Percentiles rank a stretch among this genome's conserved stretches.
These are phyloP conservation scores for Drosophila yooni DNA, from an alignment of 2,888 invertebrate genomes.

Conservation along the genomic window DNA sequence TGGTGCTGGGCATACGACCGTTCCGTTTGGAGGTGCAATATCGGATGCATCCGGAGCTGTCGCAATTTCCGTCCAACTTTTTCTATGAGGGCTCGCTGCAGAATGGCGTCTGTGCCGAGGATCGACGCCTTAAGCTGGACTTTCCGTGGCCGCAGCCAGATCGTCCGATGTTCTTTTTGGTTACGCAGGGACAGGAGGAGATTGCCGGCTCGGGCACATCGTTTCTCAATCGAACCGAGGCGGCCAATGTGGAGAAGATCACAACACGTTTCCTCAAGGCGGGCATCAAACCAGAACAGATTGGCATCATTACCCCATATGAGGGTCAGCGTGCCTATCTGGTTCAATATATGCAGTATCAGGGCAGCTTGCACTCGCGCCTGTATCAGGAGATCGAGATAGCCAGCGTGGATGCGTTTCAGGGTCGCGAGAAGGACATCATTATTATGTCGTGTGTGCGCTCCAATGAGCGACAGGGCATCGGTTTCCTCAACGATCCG, in stretches of 20 bases:
- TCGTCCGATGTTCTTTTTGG: conserved; percentile 99
- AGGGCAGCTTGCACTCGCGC: conserved; percentile 97
- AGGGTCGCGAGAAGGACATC: conserved; percentile 99
- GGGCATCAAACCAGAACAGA: conserved; percentile 98
- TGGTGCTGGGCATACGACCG: conserved; percentile 98
- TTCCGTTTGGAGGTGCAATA: conserved; percentile 99
- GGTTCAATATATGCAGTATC: conserved; percentile 99
- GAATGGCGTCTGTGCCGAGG: conserved; percentile 99
- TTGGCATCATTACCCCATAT: conserved; percentile 99
- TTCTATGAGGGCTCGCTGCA: conserved; percentile 99
- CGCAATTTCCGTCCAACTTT: conserved; percentile 99
- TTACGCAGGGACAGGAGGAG: conserved; percentile 99
- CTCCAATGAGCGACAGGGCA: conserved; percentile 98
- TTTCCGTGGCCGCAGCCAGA: conserved; percentile 99
- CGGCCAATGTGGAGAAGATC: conserved; percentile 99
- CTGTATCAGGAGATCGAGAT: conserved; percentile 99
- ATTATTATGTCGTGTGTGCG: conserved; percentile 99
- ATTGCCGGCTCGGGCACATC: conserved; percentile 99
- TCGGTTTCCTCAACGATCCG: conserved; percentile 99
- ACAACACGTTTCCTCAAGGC: conserved; percentile 97
- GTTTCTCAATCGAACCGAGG: conserved; percentile 98
- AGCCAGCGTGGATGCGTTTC: conserved; percentile 99
- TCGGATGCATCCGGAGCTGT: conserved; percentile 99
- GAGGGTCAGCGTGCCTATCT: conserved; percentile 99
- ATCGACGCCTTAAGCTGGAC: conserved; percentile 95